Conservation (phyloP, 1,140 invertebrate species). For the Neotoxoptera formosana region DNA sequence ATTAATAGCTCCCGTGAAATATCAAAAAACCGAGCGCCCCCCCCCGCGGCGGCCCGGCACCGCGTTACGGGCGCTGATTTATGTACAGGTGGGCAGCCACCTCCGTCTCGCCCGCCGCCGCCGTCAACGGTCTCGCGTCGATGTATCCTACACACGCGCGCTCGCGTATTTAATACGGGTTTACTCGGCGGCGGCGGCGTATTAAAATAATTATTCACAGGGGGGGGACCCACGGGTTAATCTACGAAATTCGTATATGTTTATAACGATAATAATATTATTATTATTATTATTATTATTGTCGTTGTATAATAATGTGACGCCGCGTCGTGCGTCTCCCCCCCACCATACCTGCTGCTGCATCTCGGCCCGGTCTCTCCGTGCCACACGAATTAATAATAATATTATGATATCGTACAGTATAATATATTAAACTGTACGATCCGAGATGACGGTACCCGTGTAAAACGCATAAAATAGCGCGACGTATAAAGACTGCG, state of each 20-base stretch:
- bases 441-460: neutral
- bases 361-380: neutral
- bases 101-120: neutral
- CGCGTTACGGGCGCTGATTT: slow-evolving; percentile 51
- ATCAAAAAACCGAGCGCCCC: slow-evolving; percentile 52
- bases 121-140: too few species aligned
- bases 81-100: slow-evolving; percentile 35
- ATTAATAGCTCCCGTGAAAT: slow-evolving; percentile 54
- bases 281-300: too few species aligned
- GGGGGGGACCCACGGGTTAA: slow-evolving; percentile 32
- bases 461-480: neutral
- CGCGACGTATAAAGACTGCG: neutral
- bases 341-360: neutral
- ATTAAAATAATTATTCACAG: slow-evolving; percentile 48
- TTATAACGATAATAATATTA: neutral
- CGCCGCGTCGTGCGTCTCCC: neutral
- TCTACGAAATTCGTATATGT: neutral
- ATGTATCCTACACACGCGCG: neutral
- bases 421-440: neutral
- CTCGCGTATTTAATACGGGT: neutral
- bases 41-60: slow-evolving; percentile 36
- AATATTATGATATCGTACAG: neutral
- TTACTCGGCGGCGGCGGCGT: neutral
- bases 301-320: neutral
- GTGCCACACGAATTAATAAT: neutral